Base-by-base conservation (phyloP, 2,113 vertebrate species). In the Pholis gunnellus region DNA sequence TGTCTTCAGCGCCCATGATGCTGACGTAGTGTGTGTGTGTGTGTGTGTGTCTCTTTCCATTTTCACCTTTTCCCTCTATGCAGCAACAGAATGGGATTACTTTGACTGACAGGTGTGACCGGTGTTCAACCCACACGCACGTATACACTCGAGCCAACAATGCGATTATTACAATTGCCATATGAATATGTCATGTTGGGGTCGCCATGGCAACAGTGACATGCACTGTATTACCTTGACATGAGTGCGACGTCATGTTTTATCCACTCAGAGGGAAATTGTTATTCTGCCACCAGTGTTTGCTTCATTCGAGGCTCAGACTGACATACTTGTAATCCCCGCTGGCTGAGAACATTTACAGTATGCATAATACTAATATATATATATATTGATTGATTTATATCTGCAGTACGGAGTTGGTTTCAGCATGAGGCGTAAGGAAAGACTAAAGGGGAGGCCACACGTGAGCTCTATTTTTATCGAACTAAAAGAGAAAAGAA, bases 81-180 rank as follows among this genome's bases (percentile, higher is more conserved):
- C 72, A 38, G 57, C 64, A 25, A 1, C 20, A 27, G n/a, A 56
- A 48, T 27, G 46, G 46, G 75, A 77, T 88, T 78, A 57, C 36
- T 77, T 50, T 86, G 82, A 92, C n/a, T 87, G 84, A 73, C 88
- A 80, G 70, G 52, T 70, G 75, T 71, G 79, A 75, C 69, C 27
- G 2, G 10, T 74, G 31, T 50, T 46, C 63, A 25, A 25, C 70
- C 36, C 27, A 42, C 48, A 74, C 75, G 3, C 71, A 57, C 36
- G n/a, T 29, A 48, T 27, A 36, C 52, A 14, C 44, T 6, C 25
- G 15, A 31, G 7, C 22, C 52, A 44, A 29, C 67, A 48, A 20
- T 38, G 67, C 31, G 9, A 42, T 79, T 87, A 74, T 81, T 70
- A 76, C 48, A 67, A 66, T 54, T 72, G 63, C 61, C 63, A 70